These are phyloP conservation scores for Parelbella ahira DNA, from an alignment of 2,888 invertebrate species.

Conservation along the genomic window DNA sequence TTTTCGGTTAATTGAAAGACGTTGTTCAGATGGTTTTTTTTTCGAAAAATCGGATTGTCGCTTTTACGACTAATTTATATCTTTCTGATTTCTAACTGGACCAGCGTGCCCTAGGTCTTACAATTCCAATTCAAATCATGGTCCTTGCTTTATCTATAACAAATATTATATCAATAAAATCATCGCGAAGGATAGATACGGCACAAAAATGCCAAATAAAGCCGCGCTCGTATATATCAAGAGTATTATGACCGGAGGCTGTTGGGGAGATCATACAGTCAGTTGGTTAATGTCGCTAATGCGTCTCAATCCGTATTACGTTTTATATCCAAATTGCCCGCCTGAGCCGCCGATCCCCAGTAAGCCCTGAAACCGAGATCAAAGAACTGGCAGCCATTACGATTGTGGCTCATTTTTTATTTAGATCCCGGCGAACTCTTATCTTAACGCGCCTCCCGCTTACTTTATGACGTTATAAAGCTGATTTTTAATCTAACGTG, in stretches of 20 bases:
- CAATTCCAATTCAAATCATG: too few relatives aligned
- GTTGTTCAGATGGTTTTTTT: too few relatives aligned
- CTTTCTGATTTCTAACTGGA: too few relatives aligned
- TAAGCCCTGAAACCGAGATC: constrained; percentile 78
- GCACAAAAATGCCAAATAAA: constrained; percentile 17
- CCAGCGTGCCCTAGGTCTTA: too few relatives aligned
- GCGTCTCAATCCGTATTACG: constrained; percentile 64
- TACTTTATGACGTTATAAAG: constrained; percentile 79
- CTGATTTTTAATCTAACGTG: constrained; percentile 78
- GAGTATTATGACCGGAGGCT: constrained; percentile 21
- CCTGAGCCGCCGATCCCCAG: constrained; percentile 67
- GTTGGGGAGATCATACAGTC: constrained; percentile 38
- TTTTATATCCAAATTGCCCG: constrained; percentile 75
- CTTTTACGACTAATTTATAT: too few relatives aligned
- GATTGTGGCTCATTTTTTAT: constrained; percentile 80
- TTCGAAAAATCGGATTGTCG: too few relatives aligned
- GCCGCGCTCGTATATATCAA: constrained; percentile 13
- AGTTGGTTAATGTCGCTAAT: constrained; percentile 73
- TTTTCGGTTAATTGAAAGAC: too few relatives aligned
- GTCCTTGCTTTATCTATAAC: too few relatives aligned
- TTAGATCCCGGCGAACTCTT: constrained; percentile 67
- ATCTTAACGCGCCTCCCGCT: constrained; percentile 66
- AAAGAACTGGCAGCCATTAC: constrained; percentile 71
- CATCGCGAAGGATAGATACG: too few relatives aligned
- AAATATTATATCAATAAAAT: too few relatives aligned